phyloP scores from a whole-genome alignment of 2,797 vertebrate species.

The Melanotaenia nigrans region DNA sequence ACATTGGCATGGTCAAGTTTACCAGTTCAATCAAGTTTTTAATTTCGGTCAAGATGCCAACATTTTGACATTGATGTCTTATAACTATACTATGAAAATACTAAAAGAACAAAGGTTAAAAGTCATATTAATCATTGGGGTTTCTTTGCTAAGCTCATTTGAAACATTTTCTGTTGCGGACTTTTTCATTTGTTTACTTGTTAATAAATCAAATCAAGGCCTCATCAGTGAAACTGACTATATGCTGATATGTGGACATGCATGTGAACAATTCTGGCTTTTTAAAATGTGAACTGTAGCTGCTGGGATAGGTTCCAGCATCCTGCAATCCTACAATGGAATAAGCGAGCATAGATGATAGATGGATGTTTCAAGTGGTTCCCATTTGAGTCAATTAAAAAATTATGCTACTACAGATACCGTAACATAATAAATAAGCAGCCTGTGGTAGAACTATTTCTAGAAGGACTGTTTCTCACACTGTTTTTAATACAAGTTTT shows the following conservation, averaged over 20 bases:
- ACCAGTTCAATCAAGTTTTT: too few species aligned
- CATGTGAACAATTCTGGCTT: background rate
- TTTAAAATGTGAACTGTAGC: background rate
- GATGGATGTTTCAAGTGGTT: background rate
- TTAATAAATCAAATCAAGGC: background rate
- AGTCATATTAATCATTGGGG: background rate
- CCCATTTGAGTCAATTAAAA: background rate
- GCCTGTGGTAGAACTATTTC: background rate
- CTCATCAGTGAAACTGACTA: background rate
- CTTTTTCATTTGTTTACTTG: background rate
- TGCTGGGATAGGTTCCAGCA: background rate
- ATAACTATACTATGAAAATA: background rate
- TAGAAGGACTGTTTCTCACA: background rate
- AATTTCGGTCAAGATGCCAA: too few species aligned
- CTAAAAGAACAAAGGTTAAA: background rate
- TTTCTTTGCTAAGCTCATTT: background rate
- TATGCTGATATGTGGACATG: background rate
- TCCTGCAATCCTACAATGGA: background rate
- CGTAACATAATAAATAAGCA: background rate
- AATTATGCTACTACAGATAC: background rate
- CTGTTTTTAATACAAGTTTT: background rate
- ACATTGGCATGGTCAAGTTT: too few species aligned
- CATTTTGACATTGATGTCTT: too few species aligned
- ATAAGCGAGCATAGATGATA: background rate
- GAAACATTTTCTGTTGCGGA: background rate